Evolutionary conservation across 2,888 invertebrate genomes (phyloP).

Genomic region (Drosophila picticornis): DNA sequence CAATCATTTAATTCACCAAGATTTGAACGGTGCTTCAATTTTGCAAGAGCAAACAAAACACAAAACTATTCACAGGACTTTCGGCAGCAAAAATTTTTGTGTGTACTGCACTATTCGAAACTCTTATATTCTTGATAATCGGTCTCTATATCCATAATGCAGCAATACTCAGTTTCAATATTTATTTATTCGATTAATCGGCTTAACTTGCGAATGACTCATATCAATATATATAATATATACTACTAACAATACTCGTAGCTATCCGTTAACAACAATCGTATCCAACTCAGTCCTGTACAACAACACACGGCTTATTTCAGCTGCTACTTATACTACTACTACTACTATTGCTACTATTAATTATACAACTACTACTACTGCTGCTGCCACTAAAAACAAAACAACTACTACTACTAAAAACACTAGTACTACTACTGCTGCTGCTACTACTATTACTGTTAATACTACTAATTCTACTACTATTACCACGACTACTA

Average conservation of each 20-base stretch:
- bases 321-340: constrained; percentile 17
- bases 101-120: constrained; percentile 17
- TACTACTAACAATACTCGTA: constrained; percentile 40
- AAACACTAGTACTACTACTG: neutral
- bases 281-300: constrained; percentile 21
- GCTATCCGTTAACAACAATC: constrained; percentile 23
- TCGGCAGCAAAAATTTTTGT: constrained; percentile 23
- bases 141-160: neutral
- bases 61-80: constrained; percentile 56
- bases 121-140: constrained; percentile 1
- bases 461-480: neutral
- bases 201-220: constrained; percentile 77
- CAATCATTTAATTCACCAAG: constrained; percentile 56
- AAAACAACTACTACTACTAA: neutral
- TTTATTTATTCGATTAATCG: constrained; percentile 54
- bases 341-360: neutral
- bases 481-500: neutral
- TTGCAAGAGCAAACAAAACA: constrained; percentile 12
- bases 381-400: neutral
- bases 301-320: constrained; percentile 38
- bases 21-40: constrained; percentile 60
- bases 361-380: neutral
- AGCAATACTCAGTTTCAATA: constrained; percentile 3
- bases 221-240: constrained; percentile 44
- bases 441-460: neutral